Percentiles rank a stretch among this genome's conserved stretches.
Conservation (phyloP, 1,140 invertebrate genomes). For the Rhynchophorus ferrugineus region DNA sequence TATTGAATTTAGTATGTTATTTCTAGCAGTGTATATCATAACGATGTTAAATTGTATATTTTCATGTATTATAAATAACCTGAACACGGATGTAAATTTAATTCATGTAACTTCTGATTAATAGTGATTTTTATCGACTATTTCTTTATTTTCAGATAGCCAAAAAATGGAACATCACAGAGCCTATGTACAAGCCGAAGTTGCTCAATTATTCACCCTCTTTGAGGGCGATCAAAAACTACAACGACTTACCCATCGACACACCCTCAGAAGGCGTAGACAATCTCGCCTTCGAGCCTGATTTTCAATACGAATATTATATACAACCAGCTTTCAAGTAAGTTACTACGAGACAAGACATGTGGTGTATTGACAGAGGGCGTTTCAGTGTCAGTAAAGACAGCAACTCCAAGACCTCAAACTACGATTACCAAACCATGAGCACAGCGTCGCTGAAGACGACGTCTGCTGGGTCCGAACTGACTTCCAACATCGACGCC, state of each 20-base stretch:
- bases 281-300: conserved; percentile 29
- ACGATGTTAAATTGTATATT: too few relatives aligned
- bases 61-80: background rate
- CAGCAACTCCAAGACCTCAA: background rate
- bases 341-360: background rate
- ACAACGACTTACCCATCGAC: conserved; percentile 34
- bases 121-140: background rate
- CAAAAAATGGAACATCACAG: conserved; percentile 21
- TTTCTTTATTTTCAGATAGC: conserved; percentile 21
- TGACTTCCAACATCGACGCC: conserved; percentile 14
- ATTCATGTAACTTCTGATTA: too few relatives aligned
- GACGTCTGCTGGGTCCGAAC: conserved; percentile 19
- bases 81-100: too few relatives aligned
- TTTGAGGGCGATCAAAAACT: conserved; percentile 34
- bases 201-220: conserved; percentile 29
- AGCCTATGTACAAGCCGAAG: conserved; percentile 27
- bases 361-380: background rate
- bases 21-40: too few relatives aligned
- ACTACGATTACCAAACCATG: conserved; percentile 24
- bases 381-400: background rate
- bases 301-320: conserved; percentile 24
- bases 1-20: too few relatives aligned
- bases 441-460: conserved; percentile 12
- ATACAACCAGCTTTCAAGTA: conserved; percentile 13
- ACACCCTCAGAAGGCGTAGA: conserved; percentile 15